Evolutionary conservation across 2,888 invertebrate species (phyloP).

Genomic region (Agonopterix heracliana): DNA sequence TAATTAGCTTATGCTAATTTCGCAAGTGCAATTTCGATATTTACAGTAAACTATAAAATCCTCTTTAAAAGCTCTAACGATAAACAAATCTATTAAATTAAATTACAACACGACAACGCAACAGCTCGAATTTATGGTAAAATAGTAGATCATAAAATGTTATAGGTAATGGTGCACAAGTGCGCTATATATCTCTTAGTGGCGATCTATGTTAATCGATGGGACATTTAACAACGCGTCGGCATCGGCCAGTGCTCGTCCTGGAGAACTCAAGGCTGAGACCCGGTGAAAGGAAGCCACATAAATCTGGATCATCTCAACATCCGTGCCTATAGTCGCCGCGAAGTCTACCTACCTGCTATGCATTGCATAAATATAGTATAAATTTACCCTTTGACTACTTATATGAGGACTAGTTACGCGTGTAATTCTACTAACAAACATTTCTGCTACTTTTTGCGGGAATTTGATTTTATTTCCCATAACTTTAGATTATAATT

Average conservation of each 20-base stretch:
- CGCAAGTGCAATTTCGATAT: no score
- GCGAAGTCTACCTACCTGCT: not conserved
- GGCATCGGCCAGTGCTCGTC: conserved; percentile 62
- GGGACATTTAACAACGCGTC: conserved; percentile 59
- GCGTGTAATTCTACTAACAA: no score
- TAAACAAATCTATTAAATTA: no score
- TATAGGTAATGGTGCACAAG: conserved; percentile 19
- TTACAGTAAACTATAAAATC: no score
- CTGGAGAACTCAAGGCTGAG: conserved; percentile 57
- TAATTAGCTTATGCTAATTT: no score
- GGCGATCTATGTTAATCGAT: conserved; percentile 67
- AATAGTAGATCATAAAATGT: conserved; percentile 4
- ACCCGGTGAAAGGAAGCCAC: conserved; percentile 62
- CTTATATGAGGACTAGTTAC: no score
- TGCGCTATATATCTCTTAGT: conserved; percentile 46
- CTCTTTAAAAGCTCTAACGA: no score
- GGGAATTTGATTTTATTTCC: no score
- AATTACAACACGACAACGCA: no score
- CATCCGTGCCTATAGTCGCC: conserved; percentile 19
- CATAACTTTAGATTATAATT: no score
- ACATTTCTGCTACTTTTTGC: no score
- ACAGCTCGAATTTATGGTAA: not conserved
- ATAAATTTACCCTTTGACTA: no score
- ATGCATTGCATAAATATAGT: not conserved
- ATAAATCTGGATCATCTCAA: conserved; percentile 70